Base-by-base conservation (phyloP, 2,113 vertebrate genomes). In the Chloropsis cyanopogon region DNA sequence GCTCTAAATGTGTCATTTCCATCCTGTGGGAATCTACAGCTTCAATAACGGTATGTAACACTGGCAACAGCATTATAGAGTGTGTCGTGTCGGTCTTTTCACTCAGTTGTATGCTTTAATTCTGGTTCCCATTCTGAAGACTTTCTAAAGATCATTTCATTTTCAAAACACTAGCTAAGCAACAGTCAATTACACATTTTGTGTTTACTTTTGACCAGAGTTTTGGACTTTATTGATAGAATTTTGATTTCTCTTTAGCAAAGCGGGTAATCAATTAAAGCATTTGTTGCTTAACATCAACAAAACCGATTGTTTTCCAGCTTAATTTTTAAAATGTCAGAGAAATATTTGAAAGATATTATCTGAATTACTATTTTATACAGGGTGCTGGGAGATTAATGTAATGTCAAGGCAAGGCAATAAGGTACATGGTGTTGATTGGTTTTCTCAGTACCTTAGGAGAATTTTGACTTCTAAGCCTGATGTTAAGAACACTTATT, bases 271-370 rank as follows among this genome's bases (percentile, higher is more conserved):
- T 90, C 44, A 87, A 70, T 95, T 97, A 90, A 90, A 94, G 24
- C 11, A 80, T 71, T 93, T 90, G 49, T 95, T 87, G 39, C 54
- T 91, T 80, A 95, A 89, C 46, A 92, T 60, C 31, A 93, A 57
- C 29, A 88, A 94, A 91, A 49, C 35, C 1, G 1, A 47, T 61
- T 70, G 44, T 7, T 76, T 44, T 64, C 76, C 56, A 83, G 44
- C 42, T 85, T 97, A 80, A 82, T 91, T 95, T 96, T 66, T 41
- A 66, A 96, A 87, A 86, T 63, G 77, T 66, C 79, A 86, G 39
- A 52, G 49, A 86, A 91, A 90, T 26, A 93, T 88, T 72, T 83
- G 53, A 91, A 86, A 94, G 92, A 66, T 53, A 64, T 79, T 87
- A 86, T 86, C 85, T 92, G 68, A 83, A 83, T 50, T 88, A 72